Percentiles rank a stretch among this genome's conserved stretches.
Evolutionary conservation across 2,888 invertebrate genomes (phyloP).

Genomic region (Philopedon plagiatum): DNA sequence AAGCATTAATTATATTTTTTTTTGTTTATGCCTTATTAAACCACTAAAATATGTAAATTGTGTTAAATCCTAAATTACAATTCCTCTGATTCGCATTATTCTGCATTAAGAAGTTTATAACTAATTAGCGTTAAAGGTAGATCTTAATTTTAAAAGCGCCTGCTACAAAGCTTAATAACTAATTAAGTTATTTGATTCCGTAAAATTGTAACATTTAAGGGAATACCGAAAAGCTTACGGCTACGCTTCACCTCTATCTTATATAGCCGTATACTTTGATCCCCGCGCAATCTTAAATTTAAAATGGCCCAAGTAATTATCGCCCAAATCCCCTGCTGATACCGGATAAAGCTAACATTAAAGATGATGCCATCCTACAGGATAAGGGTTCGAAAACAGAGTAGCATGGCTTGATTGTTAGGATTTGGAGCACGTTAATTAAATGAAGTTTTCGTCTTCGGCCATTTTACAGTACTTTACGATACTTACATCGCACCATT

Average conservation of each 20-base stretch:
- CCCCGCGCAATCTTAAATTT: constrained; percentile 15
- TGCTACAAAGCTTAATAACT: constrained; percentile 27
- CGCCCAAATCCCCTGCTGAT: constrained; percentile 19
- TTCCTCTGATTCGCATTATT: neutral
- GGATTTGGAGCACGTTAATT: constrained; percentile 8
- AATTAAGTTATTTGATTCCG: constrained; percentile 25
- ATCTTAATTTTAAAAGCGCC: constrained; percentile 20
- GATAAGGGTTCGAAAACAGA: constrained; percentile 13
- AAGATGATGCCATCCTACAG: constrained; percentile 15
- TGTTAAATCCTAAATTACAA: neutral
- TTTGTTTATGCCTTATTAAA: no score
- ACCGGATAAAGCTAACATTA: constrained; percentile 20
- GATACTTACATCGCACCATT: neutral
- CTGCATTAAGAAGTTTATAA: constrained; percentile 7
- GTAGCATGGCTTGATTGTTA: constrained; percentile 1
- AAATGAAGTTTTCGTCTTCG: neutral
- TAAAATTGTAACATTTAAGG: constrained; percentile 23
- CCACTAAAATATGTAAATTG: neutral
- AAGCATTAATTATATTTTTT: no score
- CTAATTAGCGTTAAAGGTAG: constrained; percentile 20
- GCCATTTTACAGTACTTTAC: neutral
- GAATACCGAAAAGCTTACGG: constrained; percentile 7
- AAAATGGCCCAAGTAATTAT: constrained; percentile 19
- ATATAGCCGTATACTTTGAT: constrained; percentile 5
- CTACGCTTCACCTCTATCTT: constrained; percentile 9